Percentiles rank a stretch among this genome's conserved stretches.
These are phyloP conservation scores for Nettapus auritus DNA, from an alignment of 2,113 vertebrate species.

Conservation along the genomic window DNA sequence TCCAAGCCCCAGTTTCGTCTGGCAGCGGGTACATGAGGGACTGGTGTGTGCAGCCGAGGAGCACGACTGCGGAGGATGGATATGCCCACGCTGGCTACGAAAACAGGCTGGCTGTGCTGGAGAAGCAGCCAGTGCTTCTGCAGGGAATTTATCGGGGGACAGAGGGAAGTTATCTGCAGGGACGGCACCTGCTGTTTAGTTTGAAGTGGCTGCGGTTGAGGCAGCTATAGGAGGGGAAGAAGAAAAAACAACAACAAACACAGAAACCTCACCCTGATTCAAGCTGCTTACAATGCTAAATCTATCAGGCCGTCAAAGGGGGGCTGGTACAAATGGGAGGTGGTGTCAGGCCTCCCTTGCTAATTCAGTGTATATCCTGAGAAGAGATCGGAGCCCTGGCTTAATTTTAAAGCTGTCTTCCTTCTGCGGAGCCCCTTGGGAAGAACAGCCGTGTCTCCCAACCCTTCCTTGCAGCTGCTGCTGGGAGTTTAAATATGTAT, in stretches of 20 bases:
- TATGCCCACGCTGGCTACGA: background rate
- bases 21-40: rapidly evolving
- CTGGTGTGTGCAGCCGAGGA: background rate
- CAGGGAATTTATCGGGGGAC: no score
- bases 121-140: background rate
- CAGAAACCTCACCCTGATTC: background rate
- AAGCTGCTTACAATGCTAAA: background rate
- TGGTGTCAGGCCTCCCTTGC: background rate
- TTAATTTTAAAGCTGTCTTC: background rate
- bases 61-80: background rate
- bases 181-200: no score
- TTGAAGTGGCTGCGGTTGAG: background rate
- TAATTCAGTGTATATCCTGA: background rate
- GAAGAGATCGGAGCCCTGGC: background rate
- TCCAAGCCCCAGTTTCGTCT: background rate
- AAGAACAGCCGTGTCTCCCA: background rate
- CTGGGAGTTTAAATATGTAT: background rate
- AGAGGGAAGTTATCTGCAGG: background rate
- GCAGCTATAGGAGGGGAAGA: background rate
- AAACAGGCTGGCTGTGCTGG: background rate
- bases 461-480: background rate
- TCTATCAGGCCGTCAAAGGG: background rate
- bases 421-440: background rate
- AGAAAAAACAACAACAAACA: background rate
- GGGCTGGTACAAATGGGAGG: background rate